Conservation (phyloP, 1,140 invertebrate genomes). For the Chelonus insularis region DNA sequence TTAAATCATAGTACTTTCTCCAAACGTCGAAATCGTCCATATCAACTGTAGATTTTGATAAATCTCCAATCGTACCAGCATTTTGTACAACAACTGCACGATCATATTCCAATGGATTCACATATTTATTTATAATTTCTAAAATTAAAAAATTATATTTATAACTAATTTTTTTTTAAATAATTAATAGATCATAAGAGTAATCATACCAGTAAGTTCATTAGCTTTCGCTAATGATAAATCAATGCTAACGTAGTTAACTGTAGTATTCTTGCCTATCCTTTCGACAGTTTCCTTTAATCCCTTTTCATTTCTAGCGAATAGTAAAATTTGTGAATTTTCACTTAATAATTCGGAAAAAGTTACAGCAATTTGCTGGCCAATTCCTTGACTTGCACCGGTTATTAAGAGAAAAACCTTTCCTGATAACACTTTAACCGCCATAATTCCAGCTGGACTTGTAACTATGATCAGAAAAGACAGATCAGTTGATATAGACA, state of each 20-base stretch:
- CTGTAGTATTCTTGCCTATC: constrained; percentile 53
- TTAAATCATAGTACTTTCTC: constrained; percentile 73
- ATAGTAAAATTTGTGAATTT: constrained; percentile 72
- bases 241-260: constrained; percentile 63
- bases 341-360: constrained; percentile 66
- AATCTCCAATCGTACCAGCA: constrained; percentile 83
- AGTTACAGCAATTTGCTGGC: constrained; percentile 74
- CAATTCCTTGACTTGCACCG: constrained; percentile 88
- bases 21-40: constrained; percentile 66
- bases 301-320: constrained; percentile 72
- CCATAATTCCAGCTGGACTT: constrained; percentile 35
- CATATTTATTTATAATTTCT: constrained; percentile 57
- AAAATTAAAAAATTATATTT: constrained; percentile 53
- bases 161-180: constrained; percentile 88
- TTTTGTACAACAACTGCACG: constrained; percentile 84
- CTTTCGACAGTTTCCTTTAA: constrained; percentile 66
- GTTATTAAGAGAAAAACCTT: constrained; percentile 71
- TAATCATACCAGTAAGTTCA: constrained; percentile 58
- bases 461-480: too few relatives aligned
- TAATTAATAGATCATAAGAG: constrained; percentile 89
- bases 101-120: constrained; percentile 63
- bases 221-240: constrained; percentile 59
- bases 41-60: constrained; percentile 64
- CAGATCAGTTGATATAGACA: too few relatives aligned
- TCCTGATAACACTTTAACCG: constrained; percentile 49